Base-by-base conservation (phyloP, 1,140 invertebrate species). In the Drosophila lini region DNA sequence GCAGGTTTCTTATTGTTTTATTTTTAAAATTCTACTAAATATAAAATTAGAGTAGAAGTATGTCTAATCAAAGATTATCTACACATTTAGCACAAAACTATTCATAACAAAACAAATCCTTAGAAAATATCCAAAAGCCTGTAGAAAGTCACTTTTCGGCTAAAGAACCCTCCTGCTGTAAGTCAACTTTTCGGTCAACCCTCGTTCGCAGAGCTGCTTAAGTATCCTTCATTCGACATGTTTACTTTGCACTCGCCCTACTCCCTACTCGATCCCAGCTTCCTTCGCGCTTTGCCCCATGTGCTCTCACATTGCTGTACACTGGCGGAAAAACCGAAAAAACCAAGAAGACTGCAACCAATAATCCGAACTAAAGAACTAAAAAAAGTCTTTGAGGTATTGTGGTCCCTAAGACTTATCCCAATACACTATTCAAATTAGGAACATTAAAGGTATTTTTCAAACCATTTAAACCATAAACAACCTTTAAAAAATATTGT, bases 171-270 rank as follows among this genome's bases (percentile, higher is more conserved):
- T 69, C 25, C 19, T 15, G 31, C 40, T 47, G 13, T 16, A 15
- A 44, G 47, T 13, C 40, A 64, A 86, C 48, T 76, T 44, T 65
- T 80, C 22, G 41, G 76, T n/a, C 84, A 57, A 64, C 83, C 76
- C 83, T 83, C 84, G 68, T 67, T 59, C 28, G 50, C 44, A 32
- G 62, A 60, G 42, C 59, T 40, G 45, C 70, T 48, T 68, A 65
- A 82, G 80, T 56, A 77, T 78, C 63, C 68, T 69, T 78, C 68
- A 53, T 74, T 60, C 47, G 50, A 80, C 75, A 58, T 89, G 84
- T 88, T 78, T 89, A 79, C 84, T 84, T 62, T 84, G 80, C 84
- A 80, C 84, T 86, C 58, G 64, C 58, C 76, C 41, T 65, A 55
- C 65, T 62, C 60, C 67, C 60, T 22, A 32, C 48, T 67, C 63